Evolutionary conservation across 2,888 invertebrate species (phyloP), one percentile per base, ranked within the genome.

Genomic region (Lycocerus yunnanus): DNA sequence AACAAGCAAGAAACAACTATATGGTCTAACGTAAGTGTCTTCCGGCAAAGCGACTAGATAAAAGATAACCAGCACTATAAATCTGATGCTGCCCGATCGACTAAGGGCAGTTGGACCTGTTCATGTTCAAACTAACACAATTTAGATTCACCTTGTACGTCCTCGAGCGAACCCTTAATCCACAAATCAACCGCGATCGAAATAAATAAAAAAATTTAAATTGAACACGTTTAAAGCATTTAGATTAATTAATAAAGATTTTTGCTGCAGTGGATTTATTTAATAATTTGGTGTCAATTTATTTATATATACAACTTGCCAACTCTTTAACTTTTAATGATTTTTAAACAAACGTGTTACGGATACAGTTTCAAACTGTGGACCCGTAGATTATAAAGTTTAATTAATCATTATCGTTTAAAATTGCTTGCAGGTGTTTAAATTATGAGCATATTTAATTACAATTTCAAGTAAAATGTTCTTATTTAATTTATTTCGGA

Each of bases 31-130:
- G 74, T 72, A 72, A 43, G 69, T 79, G 76, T 79, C 79, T 79
- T 79, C 79, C 79, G 79, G 78, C 79, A 71, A 77, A 73, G 77
- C 76, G 76, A 79, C 78, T 79, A 77, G 77, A 77, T 78, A 77
- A 77, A 79, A 77, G 76, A 79, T 78, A 79, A 78, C 79, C 76
- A 79, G 75, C 74, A 74, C 77, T 77, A 78, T 79, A 79, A 79
- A 78, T 79, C 75, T 77, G 71, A 69, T 24, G 65, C 72, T 76
- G 78, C 75, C 77, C 59, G 78, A 77, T 77, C 74, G 58, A 73
- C 69, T 73, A 76, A 73, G 76, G 76, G 73, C 76, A 71, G 76
- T 72, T 67, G 67, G 63, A 67, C 65, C 72, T 43, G 68, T 69
- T 69, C 68, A 63, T 71, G 74, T 68, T 71, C 59, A 21, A 68